phyloP scores from a whole-genome alignment of 2,797 vertebrate species.

The Nasua narica region DNA sequence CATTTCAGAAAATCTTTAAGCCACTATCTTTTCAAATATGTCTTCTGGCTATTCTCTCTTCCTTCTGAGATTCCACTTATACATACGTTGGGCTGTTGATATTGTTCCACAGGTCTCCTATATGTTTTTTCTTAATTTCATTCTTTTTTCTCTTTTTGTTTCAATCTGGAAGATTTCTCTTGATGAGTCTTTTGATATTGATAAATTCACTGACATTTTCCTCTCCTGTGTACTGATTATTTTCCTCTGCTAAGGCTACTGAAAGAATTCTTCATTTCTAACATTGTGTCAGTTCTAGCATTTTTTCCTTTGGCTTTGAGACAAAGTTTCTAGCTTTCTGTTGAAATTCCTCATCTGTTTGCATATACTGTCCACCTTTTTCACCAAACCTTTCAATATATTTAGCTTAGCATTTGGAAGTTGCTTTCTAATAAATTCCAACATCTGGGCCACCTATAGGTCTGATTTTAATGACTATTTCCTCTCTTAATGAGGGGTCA shows the following conservation, averaged over 20 bases:
- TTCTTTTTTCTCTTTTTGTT: not conserved
- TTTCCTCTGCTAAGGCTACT: not conserved
- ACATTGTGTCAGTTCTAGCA: not conserved
- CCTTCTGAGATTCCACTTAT: not conserved
- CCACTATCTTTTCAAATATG: not conserved
- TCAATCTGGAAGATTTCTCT: not conserved
- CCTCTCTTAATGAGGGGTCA: not conserved
- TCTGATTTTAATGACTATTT: not conserved
- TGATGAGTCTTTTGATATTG: not conserved
- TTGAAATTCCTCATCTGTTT: not conserved
- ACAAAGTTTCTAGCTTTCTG: not conserved
- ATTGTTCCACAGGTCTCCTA: not conserved
- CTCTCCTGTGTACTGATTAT: fast-evolving
- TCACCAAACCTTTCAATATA: not conserved
- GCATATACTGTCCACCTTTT: not conserved
- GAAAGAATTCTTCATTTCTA: not conserved
- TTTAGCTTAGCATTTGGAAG: slow-evolving; percentile 14
- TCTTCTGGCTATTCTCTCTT: not conserved
- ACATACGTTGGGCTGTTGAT: not conserved
- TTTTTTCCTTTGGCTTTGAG: slow-evolving; percentile 7
- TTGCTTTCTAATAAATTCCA: not conserved
- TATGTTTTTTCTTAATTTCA: not conserved
- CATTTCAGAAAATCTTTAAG: not conserved
- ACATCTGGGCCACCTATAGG: not conserved
- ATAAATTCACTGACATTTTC: not conserved